Conservation (phyloP, 2,888 invertebrate species). For the Dimorphilus gyrociliatus region DNA sequence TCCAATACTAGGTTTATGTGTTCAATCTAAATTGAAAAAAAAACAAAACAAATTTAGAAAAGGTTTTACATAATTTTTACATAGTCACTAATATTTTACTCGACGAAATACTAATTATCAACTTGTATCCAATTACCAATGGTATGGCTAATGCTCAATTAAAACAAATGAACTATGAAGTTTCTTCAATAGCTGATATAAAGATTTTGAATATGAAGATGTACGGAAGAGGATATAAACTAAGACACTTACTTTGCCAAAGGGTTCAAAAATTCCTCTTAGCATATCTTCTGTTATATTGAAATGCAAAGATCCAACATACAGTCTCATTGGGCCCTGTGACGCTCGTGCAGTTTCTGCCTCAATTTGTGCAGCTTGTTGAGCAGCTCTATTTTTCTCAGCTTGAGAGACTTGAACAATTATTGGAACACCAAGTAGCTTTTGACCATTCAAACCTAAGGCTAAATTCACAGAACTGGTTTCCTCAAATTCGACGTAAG, state of each 20-base stretch:
- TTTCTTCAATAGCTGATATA: not conserved
- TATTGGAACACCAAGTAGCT: slow-evolving; percentile 82
- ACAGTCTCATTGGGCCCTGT: slow-evolving; percentile 83
- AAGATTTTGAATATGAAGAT: not conserved
- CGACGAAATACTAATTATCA: too few species aligned
- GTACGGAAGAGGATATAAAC: not conserved
- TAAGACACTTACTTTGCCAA: slow-evolving; percentile 52
- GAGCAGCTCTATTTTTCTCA: slow-evolving; percentile 46
- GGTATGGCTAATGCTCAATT: not conserved
- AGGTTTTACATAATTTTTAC: too few species aligned
- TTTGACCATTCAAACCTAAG: slow-evolving; percentile 83
- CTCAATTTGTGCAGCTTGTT: slow-evolving; percentile 21
- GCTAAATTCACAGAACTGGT: slow-evolving; percentile 92
- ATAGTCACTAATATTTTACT: too few species aligned
- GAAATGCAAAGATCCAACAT: slow-evolving; percentile 92
- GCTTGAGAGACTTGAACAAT: slow-evolving; percentile 94
- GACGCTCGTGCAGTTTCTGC: slow-evolving; percentile 14
- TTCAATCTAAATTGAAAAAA: too few species aligned
- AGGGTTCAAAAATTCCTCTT: slow-evolving; percentile 91
- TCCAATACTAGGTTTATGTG: slow-evolving; percentile 71
- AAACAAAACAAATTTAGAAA: too few species aligned
- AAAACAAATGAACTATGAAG: slow-evolving; percentile 1
- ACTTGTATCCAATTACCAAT: not conserved
- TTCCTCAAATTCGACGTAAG: slow-evolving; percentile 98
- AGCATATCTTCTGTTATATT: slow-evolving; percentile 99